A percentile compares a stretch with the other conserved stretches of the same genome.
Evolutionary conservation across 2,113 vertebrate species (phyloP).

Genomic region (Poeciliopsis retropinna): DNA sequence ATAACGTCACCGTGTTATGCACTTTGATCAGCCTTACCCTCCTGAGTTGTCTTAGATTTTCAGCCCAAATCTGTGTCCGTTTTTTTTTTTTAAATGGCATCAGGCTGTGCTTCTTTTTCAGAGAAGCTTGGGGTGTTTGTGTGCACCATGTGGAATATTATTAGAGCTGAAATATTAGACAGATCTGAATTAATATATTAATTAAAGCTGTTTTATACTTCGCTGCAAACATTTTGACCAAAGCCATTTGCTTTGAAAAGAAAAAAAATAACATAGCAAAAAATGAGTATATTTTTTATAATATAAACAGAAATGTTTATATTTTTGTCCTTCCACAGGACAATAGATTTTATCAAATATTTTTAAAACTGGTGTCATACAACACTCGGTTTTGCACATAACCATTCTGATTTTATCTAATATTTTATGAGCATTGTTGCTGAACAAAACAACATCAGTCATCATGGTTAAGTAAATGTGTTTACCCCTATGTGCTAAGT

Average conservation of each 20-base stretch:
- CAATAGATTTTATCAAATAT: conserved; percentile 6
- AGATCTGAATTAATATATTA: conserved; percentile 36
- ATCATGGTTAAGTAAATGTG: neutral
- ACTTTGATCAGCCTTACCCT: conserved; percentile 50
- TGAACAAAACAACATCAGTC: neutral
- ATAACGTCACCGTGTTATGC: conserved; percentile 49
- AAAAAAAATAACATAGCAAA: conserved; percentile 18
- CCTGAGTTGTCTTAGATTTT: conserved; percentile 38
- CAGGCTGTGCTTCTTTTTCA: conserved; percentile 29
- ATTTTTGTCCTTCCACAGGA: conserved; percentile 20
- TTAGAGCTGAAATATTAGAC: conserved; percentile 15
- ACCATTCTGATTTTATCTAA: neutral
- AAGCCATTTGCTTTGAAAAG: conserved; percentile 31
- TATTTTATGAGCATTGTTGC: too few species aligned
- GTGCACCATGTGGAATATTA: neutral
- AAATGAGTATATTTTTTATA: too few species aligned
- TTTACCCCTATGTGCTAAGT: neutral
- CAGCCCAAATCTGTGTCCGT: conserved; percentile 19
- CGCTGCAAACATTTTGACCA: conserved; percentile 21
- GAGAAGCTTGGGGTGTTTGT: neutral
- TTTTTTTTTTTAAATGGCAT: conserved; percentile 34
- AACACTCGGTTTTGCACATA: neutral
- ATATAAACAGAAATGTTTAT: too few species aligned
- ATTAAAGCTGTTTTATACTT: conserved; percentile 37
- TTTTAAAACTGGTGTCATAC: neutral